Conservation (phyloP, 2,113 vertebrate genomes). For the Rhipidura dahli region DNA sequence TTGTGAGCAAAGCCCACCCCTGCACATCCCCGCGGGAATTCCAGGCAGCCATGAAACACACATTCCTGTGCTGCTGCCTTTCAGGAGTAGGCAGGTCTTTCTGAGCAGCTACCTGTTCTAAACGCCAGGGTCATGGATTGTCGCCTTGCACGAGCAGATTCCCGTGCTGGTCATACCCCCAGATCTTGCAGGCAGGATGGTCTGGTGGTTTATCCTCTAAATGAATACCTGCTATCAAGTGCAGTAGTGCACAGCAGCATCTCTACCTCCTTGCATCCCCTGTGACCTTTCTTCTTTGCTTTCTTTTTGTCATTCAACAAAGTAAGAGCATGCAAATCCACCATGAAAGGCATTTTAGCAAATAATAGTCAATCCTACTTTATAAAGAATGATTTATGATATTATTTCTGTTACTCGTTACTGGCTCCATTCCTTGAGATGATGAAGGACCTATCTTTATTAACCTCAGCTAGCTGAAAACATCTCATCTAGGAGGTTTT, state of each 20-base stretch:
- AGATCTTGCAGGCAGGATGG: neutral
- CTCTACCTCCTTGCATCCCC: neutral
- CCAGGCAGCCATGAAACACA: accelerated
- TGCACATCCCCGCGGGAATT: neutral
- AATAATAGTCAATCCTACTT: neutral
- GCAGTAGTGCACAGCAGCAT: neutral
- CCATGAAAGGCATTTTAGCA: neutral
- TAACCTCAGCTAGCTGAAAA: constrained; percentile 29
- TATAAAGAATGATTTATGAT: constrained; percentile 25
- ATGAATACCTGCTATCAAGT: neutral
- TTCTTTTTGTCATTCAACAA: constrained; percentile 1
- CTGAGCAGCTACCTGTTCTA: neutral
- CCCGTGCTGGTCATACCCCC: neutral
- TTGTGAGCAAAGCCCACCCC: neutral
- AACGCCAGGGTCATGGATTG: neutral
- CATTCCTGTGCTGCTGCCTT: accelerated
- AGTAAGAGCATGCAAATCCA: neutral
- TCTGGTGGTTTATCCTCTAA: neutral
- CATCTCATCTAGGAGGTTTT: neutral
- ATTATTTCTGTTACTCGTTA: constrained; percentile 25
- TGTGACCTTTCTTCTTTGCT: neutral
- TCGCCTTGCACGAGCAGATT: neutral
- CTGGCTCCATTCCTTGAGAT: constrained; percentile 31
- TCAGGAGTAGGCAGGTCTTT: neutral
- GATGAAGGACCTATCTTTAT: constrained; percentile 39